phyloP scores from a whole-genome alignment of 2,113 vertebrate species.

The Pithys albifrons region DNA sequence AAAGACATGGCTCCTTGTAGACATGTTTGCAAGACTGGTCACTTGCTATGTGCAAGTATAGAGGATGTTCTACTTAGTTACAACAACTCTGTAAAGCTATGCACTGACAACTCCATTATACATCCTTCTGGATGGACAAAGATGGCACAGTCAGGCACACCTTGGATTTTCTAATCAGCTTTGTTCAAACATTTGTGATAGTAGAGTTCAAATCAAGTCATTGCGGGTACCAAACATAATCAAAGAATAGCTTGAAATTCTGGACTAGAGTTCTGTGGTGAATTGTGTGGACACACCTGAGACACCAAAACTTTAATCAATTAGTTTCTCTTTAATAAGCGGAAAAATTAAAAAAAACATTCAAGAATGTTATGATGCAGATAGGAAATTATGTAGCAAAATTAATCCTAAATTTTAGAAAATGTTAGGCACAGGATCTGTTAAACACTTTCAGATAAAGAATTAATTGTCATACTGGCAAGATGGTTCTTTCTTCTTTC shows the following conservation, averaged over 20 bases:
- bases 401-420: not conserved
- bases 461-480: conserved; percentile 74
- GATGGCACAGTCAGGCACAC: not conserved
- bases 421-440: not conserved
- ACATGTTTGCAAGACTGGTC: not conserved
- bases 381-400: not conserved
- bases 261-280: not conserved
- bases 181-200: not conserved
- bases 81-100: not conserved
- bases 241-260: not conserved
- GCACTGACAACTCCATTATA: fast-evolving
- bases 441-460: not conserved
- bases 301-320: not conserved
- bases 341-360: not conserved
- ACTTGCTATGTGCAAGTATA: not conserved
- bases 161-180: not conserved
- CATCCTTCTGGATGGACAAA: not conserved
- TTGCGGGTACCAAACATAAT: not conserved
- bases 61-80: not conserved
- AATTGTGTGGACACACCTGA: not conserved
- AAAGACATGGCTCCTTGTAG: not conserved
- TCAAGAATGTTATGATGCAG: not conserved
- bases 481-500: conserved; percentile 80
- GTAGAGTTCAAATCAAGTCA: not conserved
- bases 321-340: fast-evolving